These are phyloP conservation scores for Neostethus bicornis DNA, from an alignment of 2,797 vertebrate genomes.

Conservation along the genomic window DNA sequence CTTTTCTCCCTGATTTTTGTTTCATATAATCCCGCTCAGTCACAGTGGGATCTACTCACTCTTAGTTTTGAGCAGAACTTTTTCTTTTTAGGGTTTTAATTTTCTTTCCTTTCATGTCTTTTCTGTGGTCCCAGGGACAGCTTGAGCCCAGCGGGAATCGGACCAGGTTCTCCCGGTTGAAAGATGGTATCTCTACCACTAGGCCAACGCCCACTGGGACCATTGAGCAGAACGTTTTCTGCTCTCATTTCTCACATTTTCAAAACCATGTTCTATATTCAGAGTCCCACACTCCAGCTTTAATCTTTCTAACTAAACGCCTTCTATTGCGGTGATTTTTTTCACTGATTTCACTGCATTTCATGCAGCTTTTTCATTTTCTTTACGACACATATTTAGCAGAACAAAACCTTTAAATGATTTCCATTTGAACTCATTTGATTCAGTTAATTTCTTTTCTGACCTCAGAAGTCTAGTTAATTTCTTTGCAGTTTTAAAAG, in stretches of 20 bases:
- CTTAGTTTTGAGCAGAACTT: not conserved
- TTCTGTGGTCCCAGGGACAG: no score
- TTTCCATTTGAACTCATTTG: no score
- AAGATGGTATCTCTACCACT: no score
- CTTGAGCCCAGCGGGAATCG: no score
- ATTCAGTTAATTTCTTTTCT: not conserved
- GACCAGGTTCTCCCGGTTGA: no score
- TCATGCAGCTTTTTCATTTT: conserved; percentile 12
- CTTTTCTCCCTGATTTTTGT: not conserved
- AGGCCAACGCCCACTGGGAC: no score
- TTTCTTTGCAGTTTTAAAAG: not conserved
- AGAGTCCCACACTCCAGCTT: not conserved
- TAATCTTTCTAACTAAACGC: conserved; percentile 26
- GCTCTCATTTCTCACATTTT: not conserved
- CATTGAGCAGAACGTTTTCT: not conserved
- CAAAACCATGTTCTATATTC: conserved; percentile 1
- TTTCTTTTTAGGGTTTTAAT: no score
- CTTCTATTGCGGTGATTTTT: conserved; percentile 10
- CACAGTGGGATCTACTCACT: not conserved
- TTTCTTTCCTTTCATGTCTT: no score
- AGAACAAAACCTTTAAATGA: not conserved
- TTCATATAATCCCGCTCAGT: not conserved
- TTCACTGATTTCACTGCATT: conserved; percentile 11
- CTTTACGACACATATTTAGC: conserved; percentile 8
- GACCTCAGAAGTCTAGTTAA: not conserved